Base-by-base conservation (phyloP, 2,113 vertebrate genomes). In the Misgurnus anguillicaudatus region DNA sequence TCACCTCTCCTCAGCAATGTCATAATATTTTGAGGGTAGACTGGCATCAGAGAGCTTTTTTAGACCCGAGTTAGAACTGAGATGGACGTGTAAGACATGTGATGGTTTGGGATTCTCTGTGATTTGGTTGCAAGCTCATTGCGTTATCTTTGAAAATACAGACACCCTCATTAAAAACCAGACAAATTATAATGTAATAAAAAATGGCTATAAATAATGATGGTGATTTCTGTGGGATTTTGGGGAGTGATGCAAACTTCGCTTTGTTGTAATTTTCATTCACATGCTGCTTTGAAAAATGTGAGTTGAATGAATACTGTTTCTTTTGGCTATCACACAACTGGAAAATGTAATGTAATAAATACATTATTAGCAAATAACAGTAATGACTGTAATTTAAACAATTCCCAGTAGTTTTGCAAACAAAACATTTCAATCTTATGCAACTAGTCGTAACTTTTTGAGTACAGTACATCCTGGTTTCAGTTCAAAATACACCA, bases 1-100 rank as follows among this genome's bases (percentile, higher is more conserved):
- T 84, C 79, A 84, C 85, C 87, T 89, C 88, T 87, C 71, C 82
- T 87, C 85, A 87, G 55, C n/a, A 83, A 80, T 82, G 85, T 66
- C 87, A 86, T 82, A 88, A 83, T 87, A 70, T 81, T 85, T 80
- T 1, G 86, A 87, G 70, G 61, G 87, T 86, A 72, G 24, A 36
- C 60, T 75, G 64, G 41, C 63, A 83, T 85, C 86, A 75, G 80
- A 67, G 83, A 69, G 77, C 58, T 36, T 77, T 84, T 72, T 88
- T 89, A 9, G 53, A 58, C 38, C 85, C 87, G 85, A 85, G 88
- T 88, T 84, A 88, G 14, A 73, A 82, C 60, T 73, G 79, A 85
- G 89, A 90, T 86, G 90, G 88, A 89, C 87, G 87, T 60, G 51
- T 51, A 73, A 14, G 16, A 17, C 57, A 9, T 71, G 17, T 71